Evolutionary conservation across 1,140 invertebrate genomes (phyloP).

Genomic region (Drosophila paulistorum): DNA sequence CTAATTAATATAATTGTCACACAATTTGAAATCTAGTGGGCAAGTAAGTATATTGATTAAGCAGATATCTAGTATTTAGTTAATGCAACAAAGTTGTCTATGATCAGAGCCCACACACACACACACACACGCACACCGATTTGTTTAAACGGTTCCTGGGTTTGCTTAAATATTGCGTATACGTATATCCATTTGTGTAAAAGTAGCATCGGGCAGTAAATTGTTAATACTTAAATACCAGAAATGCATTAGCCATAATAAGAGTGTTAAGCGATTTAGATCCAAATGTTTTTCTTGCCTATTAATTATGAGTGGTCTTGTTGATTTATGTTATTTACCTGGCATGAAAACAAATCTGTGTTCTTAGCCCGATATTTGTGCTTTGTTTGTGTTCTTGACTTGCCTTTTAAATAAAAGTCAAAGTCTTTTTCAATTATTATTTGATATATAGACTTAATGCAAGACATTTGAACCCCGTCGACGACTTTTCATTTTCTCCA

Average conservation of each 20-base stretch:
- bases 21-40: not conserved
- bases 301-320: not conserved
- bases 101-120: slow-evolving; percentile 6
- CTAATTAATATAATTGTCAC: slow-evolving; percentile 17
- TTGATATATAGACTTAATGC: slow-evolving; percentile 37
- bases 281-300: not conserved
- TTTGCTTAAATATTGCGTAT: slow-evolving; percentile 47
- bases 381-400: slow-evolving; percentile 46
- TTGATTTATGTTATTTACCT: not conserved
- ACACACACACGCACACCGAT: not conserved
- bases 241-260: slow-evolving; percentile 20
- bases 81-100: slow-evolving; percentile 8
- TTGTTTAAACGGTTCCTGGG: not conserved
- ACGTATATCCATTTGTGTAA: slow-evolving; percentile 39
- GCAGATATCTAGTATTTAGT: not conserved
- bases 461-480: slow-evolving; percentile 27
- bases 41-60: not conserved
- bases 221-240: slow-evolving; percentile 5
- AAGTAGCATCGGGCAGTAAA: not conserved
- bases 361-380: slow-evolving; percentile 25
- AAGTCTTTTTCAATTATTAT: slow-evolving; percentile 28
- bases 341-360: not conserved
- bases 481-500: too few relatives aligned
- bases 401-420: slow-evolving; percentile 41
- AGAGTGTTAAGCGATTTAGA: not conserved